Conservation (phyloP, 2,888 invertebrate species). For the Drosophila sordidula region DNA sequence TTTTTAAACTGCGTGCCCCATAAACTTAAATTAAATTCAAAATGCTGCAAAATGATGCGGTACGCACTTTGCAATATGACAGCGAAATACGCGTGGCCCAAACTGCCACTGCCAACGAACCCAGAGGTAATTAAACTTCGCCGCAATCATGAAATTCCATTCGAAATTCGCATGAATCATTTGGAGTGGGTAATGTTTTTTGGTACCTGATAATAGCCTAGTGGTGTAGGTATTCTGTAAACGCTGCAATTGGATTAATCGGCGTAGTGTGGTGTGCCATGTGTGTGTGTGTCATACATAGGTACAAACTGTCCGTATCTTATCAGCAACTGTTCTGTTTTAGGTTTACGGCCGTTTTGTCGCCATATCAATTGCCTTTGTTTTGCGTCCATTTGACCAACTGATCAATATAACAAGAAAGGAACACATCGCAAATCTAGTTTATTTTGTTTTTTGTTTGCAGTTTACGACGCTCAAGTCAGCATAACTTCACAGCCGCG, state of each 20-base stretch:
- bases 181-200: conserved; percentile 8
- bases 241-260: conserved; percentile 59
- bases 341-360: conserved; percentile 34
- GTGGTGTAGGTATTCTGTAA: conserved; percentile 36
- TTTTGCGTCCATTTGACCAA: conserved; percentile 40
- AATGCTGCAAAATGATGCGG: conserved; percentile 84
- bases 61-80: conserved; percentile 83
- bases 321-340: conserved; percentile 58
- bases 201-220: conserved; percentile 47
- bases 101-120: conserved; percentile 69
- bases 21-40: conserved; percentile 9
- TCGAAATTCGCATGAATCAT: conserved; percentile 54
- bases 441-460: conserved; percentile 15
- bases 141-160: conserved; percentile 5
- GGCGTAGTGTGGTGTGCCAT: conserved; percentile 12
- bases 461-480: conserved; percentile 80
- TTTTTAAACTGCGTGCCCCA: conserved; percentile 19
- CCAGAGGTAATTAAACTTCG: conserved; percentile 70
- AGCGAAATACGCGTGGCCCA: conserved; percentile 84
- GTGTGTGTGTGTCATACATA: conserved; percentile 43
- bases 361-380: conserved; percentile 40
- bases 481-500: conserved; percentile 82
- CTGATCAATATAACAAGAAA: conserved; percentile 30
- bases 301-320: conserved; percentile 46
- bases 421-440: neutral